phyloP scores from a whole-genome alignment of 2,113 vertebrate genomes.

The Cebidichthys violaceus region DNA sequence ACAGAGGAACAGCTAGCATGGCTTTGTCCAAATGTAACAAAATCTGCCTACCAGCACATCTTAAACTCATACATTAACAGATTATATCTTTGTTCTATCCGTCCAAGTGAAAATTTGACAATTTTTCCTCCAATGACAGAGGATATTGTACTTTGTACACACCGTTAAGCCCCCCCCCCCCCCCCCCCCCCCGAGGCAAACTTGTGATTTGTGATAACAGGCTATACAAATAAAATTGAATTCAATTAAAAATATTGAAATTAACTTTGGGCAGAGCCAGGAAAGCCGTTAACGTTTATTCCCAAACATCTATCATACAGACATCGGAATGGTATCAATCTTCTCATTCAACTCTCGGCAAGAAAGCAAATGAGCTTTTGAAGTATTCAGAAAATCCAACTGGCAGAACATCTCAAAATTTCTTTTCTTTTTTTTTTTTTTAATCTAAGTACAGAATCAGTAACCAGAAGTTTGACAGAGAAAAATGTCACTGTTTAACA shows the following conservation, averaged over 20 bases:
- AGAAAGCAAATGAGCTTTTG: neutral
- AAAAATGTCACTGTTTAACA: conserved; percentile 7
- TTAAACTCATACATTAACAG: neutral
- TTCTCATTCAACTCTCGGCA: neutral
- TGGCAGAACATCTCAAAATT: neutral
- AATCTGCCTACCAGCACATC: too few relatives aligned
- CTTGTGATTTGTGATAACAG: neutral
- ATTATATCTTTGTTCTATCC: neutral
- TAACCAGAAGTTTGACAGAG: neutral
- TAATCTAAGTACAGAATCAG: neutral
- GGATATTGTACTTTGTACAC: too few relatives aligned
- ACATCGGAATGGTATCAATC: neutral
- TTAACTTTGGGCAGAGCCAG: neutral
- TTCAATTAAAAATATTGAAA: neutral
- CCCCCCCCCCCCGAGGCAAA: too few relatives aligned
- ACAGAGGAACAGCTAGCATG: too few relatives aligned
- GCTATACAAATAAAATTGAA: neutral
- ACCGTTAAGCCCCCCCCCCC: too few relatives aligned
- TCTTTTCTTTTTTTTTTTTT: too few relatives aligned
- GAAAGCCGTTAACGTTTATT: neutral
- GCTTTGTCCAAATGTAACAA: too few relatives aligned
- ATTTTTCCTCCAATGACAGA: too few relatives aligned
- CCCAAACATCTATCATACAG: neutral
- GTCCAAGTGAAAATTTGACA: neutral
- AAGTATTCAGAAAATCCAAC: neutral